Base-by-base conservation (phyloP, 1,140 invertebrate species). In the Drosophila paulistorum region DNA sequence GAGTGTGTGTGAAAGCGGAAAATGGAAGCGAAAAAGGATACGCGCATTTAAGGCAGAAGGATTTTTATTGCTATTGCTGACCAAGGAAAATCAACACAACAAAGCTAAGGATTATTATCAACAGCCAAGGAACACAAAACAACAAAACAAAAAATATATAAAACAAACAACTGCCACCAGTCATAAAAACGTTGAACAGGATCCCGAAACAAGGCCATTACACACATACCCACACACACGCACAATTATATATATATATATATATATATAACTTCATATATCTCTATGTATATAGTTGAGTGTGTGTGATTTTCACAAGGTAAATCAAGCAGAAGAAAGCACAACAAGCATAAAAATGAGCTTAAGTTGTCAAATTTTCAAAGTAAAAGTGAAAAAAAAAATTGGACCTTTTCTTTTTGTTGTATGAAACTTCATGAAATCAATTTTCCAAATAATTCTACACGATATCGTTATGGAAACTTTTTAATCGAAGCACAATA, bases 261-360 rank as follows among this genome's bases (percentile, higher is more conserved):
- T 37, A 35, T 37, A n/a, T 37, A 35, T 37, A 35, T 17, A 63
- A 30, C 13, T 30, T 13, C 48, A 68, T 33, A 77, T 57, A 65
- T 55, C 14, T 20, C 60, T 41, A 39, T 41, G 41, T 39, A 64
- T 65, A 76, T 77, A 77, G 64, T 74, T 70, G 68, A 42, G 68
- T 67, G 41, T 35, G 17, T 35, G 17, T 70, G 74, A 65, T 68
- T 76, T 60, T 64, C 7, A 71, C 59, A 77, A 83, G 83, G 84
- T 87, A 87, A 83, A 71, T 87, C 65, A 58, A 70, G 75, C 67
- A 74, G 65, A 79, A 71, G 59, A 9, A 71, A 76, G 57, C 70
- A 65, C 51, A 61, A 61, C 55, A 71, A 48, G 63, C 37, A 35
- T 11, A 30, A 30, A 66, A 61, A 62, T 65, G 41, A 68, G 77